These are phyloP conservation scores for Lacanobia wlatinum DNA, from an alignment of 2,888 invertebrate species.

Conservation along the genomic window DNA sequence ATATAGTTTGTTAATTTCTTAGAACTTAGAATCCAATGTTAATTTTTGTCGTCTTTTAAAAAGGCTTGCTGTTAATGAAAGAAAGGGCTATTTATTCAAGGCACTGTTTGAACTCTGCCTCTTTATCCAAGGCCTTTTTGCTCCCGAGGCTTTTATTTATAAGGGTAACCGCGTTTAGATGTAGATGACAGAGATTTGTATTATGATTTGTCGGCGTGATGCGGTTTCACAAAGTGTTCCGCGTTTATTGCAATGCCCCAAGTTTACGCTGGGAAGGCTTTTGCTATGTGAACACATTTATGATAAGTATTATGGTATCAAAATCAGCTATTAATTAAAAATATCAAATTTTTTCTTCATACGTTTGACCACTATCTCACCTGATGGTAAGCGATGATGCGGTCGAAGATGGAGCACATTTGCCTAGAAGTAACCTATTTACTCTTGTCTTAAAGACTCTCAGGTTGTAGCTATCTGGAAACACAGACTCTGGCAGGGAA, in stretches of 20 bases:
- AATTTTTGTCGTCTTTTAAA: conserved; percentile 11
- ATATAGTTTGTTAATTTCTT: conserved; percentile 48
- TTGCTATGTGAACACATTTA: background rate
- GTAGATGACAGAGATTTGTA: conserved; percentile 44
- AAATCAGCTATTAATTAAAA: conserved; percentile 2
- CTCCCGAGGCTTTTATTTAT: conserved; percentile 26
- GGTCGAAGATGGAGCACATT: no score
- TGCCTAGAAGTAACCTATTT: no score
- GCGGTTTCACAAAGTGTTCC: conserved; percentile 6
- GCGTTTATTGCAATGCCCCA: conserved; percentile 16
- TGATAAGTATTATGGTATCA: background rate
- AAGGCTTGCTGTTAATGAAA: conserved; percentile 46
- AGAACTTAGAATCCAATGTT: background rate
- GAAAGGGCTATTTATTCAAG: conserved; percentile 14
- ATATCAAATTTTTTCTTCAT: no score
- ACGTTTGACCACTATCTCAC: no score
- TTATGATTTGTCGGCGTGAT: conserved; percentile 33
- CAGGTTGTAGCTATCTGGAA: no score
- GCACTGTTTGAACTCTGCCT: conserved; percentile 13
- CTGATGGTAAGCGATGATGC: no score
- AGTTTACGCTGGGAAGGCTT: background rate
- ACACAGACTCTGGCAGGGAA: no score
- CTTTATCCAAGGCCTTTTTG: conserved; percentile 9
- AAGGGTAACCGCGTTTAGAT: conserved; percentile 37
- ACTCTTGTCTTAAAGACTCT: no score